Conservation (phyloP, 2,888 invertebrate genomes). For the Coenonympha glycerion region DNA sequence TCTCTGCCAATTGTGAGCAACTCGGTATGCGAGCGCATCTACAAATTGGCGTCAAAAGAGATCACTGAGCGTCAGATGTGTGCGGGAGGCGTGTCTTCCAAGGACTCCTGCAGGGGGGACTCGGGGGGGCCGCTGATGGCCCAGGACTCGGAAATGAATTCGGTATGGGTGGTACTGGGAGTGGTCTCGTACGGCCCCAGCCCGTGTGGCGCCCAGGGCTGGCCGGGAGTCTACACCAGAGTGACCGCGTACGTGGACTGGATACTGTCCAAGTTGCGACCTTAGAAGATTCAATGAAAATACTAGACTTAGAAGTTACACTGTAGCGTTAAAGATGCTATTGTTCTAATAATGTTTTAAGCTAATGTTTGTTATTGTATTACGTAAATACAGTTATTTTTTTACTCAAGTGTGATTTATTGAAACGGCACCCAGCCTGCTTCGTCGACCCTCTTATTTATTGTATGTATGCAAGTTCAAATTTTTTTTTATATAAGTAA, state of each 20-base stretch:
- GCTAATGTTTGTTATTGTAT: too few relatives aligned
- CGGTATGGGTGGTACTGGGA: slow-evolving; percentile 78
- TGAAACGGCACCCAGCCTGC: too few relatives aligned
- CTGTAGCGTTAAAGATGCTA: not conserved
- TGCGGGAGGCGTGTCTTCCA: slow-evolving; percentile 75
- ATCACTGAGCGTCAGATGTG: slow-evolving; percentile 76
- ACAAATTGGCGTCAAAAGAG: slow-evolving; percentile 61
- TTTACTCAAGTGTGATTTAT: too few relatives aligned
- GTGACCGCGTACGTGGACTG: slow-evolving; percentile 3
- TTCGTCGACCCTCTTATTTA: too few relatives aligned
- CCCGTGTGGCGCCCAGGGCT: slow-evolving; percentile 57
- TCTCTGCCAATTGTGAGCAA: slow-evolving; percentile 54
- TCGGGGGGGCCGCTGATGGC: slow-evolving; percentile 80
- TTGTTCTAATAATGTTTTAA: too few relatives aligned
- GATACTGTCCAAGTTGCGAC: not conserved
- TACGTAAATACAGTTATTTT: too few relatives aligned
- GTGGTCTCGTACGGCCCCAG: slow-evolving; percentile 73
- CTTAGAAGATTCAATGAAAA: not conserved
- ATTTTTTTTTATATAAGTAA: too few relatives aligned
- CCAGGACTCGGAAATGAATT: slow-evolving; percentile 45
- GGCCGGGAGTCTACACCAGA: slow-evolving; percentile 43
- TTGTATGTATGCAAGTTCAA: too few relatives aligned
- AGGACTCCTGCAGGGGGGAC: slow-evolving; percentile 81
- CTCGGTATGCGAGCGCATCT: slow-evolving; percentile 69
- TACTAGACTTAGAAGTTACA: too few relatives aligned